phyloP scores from a whole-genome alignment of 2,888 invertebrate species.

The Agonum fuliginosum region DNA sequence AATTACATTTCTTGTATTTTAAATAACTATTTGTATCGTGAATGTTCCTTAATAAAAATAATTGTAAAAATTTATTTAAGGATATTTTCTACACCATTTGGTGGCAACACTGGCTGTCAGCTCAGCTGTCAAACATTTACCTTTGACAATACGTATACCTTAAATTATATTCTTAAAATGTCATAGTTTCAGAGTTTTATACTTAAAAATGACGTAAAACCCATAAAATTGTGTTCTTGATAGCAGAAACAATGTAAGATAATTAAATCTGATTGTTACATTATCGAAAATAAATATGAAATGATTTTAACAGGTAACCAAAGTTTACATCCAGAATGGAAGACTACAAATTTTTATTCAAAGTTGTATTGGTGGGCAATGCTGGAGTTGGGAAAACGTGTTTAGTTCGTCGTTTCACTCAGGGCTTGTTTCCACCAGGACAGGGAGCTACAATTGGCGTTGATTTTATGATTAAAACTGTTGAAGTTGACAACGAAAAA shows the following conservation, averaged over 20 bases:
- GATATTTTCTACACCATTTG: too few relatives aligned
- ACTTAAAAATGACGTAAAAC: constrained; percentile 39
- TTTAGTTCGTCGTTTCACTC: constrained; percentile 96
- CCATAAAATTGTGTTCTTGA: neutral
- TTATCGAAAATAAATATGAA: neutral
- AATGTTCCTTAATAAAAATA: too few relatives aligned
- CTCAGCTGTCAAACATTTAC: neutral
- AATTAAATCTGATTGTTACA: neutral
- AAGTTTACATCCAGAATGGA: constrained; percentile 79
- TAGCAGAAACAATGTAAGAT: constrained; percentile 39
- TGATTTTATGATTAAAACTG: constrained; percentile 99
- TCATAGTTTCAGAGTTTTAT: neutral
- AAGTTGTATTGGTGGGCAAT: constrained; percentile 98
- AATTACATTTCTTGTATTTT: too few relatives aligned
- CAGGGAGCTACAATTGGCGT: constrained; percentile 99
- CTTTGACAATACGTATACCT: constrained; percentile 6
- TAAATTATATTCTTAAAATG: neutral
- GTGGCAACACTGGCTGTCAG: too few relatives aligned
- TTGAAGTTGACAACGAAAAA: constrained; percentile 96
- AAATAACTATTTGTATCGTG: too few relatives aligned
- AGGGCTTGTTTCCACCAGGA: constrained; percentile 97
- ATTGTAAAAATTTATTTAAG: too few relatives aligned
- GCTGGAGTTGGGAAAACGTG: constrained; percentile 99
- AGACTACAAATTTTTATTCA: constrained; percentile 99
- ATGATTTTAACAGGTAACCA: constrained; percentile 10